Evolutionary conservation across 1,140 invertebrate genomes (phyloP).

Genomic region (Heterodera schachtii): DNA sequence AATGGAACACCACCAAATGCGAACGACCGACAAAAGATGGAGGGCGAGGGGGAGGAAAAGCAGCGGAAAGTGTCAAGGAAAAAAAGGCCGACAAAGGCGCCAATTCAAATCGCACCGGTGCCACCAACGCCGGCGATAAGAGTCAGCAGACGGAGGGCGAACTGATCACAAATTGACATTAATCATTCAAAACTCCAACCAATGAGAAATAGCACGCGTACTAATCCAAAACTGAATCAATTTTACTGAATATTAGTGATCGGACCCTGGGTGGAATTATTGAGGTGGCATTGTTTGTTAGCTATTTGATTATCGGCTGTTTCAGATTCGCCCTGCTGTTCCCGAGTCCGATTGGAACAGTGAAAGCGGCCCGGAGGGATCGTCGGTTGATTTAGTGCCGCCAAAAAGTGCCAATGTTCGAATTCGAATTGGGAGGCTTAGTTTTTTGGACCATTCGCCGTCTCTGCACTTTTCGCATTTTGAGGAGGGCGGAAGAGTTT

Average conservation of each 20-base stretch:
- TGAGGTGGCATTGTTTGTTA: too few relatives aligned
- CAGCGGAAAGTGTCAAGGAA: background rate
- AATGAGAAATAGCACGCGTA: too few relatives aligned
- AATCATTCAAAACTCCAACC: too few relatives aligned
- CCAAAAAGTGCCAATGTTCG: conserved; percentile 37
- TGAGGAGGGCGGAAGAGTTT: conserved; percentile 40
- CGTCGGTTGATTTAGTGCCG: conserved; percentile 9
- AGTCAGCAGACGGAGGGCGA: background rate
- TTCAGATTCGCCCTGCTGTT: background rate
- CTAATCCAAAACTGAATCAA: too few relatives aligned
- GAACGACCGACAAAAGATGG: background rate
- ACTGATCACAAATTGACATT: too few relatives aligned
- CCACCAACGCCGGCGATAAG: conserved; percentile 16
- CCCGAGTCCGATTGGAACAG: background rate
- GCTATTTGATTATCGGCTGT: too few relatives aligned
- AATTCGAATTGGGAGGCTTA: conserved; percentile 30
- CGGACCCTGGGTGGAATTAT: too few relatives aligned
- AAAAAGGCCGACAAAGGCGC: conserved; percentile 1
- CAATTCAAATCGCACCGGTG: background rate
- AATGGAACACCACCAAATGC: conserved; percentile 6
- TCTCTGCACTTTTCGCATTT: conserved; percentile 31
- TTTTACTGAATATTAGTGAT: too few relatives aligned
- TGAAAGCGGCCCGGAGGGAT: background rate
- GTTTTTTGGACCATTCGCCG: conserved; percentile 47
- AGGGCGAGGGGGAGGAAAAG: conserved; percentile 1